Conservation (phyloP, 2,888 invertebrate genomes). For the Vandiemenella viatica region DNA sequence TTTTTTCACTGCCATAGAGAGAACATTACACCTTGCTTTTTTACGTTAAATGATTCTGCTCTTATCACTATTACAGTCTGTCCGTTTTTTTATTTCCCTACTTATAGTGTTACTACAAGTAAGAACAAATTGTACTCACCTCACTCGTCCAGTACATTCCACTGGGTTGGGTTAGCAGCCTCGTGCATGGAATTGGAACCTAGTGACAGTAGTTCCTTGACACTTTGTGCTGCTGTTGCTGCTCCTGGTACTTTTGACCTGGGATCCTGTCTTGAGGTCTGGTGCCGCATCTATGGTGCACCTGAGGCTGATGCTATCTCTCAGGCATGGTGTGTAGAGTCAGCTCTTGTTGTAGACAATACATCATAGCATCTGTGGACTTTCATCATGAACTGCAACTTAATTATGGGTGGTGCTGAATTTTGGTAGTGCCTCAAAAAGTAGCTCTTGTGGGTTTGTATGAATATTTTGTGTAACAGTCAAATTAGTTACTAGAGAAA, state of each 20-base stretch:
- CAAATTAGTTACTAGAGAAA: too few species aligned
- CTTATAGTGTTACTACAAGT: slow-evolving; percentile 21
- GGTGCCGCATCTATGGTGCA: slow-evolving; percentile 22
- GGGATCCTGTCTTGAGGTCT: slow-evolving; percentile 43
- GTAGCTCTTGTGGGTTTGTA: too few species aligned
- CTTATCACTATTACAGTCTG: too few species aligned
- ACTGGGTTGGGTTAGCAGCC: slow-evolving; percentile 31
- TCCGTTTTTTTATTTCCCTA: too few species aligned
- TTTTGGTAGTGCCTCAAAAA: too few species aligned
- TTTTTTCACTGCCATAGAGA: too few species aligned
- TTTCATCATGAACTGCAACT: too few species aligned
- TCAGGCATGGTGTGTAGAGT: slow-evolving; percentile 17
- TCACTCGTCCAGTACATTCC: slow-evolving; percentile 29
- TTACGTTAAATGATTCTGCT: too few species aligned
- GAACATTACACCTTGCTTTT: too few species aligned
- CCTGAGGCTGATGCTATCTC: slow-evolving; percentile 15
- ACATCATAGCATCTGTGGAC: background rate
- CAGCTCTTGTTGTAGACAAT: slow-evolving; percentile 14
- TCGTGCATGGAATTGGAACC: slow-evolving; percentile 32
- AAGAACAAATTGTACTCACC: slow-evolving; percentile 26
- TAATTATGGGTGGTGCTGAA: too few species aligned
- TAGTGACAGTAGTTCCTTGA: slow-evolving; percentile 37
- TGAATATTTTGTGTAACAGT: too few species aligned
- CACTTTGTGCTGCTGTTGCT: slow-evolving; percentile 43
- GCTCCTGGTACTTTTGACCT: slow-evolving; percentile 52